Evolutionary conservation across 1,140 invertebrate species (phyloP).

Genomic region (Macrobrachium nipponense): DNA sequence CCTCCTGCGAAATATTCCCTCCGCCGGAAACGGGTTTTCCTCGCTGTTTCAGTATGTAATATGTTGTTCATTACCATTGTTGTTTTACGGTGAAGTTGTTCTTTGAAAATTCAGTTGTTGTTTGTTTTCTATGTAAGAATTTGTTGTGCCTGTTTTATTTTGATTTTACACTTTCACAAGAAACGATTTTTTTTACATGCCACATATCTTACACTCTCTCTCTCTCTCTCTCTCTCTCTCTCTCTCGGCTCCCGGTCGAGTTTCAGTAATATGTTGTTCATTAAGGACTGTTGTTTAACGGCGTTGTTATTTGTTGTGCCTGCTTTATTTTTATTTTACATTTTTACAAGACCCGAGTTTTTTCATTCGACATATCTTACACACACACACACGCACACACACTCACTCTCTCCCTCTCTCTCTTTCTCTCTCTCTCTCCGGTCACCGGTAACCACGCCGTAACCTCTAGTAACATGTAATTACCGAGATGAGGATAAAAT

Average conservation of each 20-base stretch:
- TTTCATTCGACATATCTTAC: background rate
- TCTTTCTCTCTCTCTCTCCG: background rate
- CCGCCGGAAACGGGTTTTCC: too few species aligned
- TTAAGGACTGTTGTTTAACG: too few species aligned
- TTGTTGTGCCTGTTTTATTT: background rate
- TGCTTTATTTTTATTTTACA: background rate
- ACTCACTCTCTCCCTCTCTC: background rate
- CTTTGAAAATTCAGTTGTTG: background rate
- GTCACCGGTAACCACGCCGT: constrained; percentile 36
- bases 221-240: background rate
- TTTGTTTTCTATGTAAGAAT: background rate
- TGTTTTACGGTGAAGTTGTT: too few species aligned
- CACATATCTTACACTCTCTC: background rate
- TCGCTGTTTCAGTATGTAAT: too few species aligned
- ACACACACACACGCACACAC: background rate
- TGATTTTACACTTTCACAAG: background rate
- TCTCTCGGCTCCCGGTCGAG: constrained; percentile 5
- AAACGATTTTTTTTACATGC: background rate
- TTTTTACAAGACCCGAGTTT: background rate
- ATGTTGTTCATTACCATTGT: too few species aligned
- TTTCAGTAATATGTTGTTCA: too few species aligned
- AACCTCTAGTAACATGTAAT: constrained; percentile 47
- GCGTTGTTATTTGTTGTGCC: background rate
- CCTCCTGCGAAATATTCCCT: too few species aligned
- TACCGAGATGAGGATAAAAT: constrained; percentile 24